A percentile compares a stretch with the other conserved stretches of the same genome.
Evolutionary conservation across 2,888 invertebrate genomes (phyloP).

Genomic region (Euproctis similis): DNA sequence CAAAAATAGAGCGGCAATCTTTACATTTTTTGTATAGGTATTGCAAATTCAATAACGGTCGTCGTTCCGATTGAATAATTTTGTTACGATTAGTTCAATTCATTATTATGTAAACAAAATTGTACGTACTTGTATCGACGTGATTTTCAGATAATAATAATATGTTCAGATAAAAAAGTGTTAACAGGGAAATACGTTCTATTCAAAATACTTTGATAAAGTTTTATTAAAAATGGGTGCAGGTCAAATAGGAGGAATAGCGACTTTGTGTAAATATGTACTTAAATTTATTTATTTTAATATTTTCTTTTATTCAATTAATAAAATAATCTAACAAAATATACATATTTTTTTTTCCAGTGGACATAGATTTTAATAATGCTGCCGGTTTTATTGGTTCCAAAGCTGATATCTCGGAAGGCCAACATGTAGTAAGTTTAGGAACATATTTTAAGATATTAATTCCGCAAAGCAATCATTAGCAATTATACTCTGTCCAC

Average conservation of each 20-base stretch:
- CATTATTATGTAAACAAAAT: conserved; percentile 1
- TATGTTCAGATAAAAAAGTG: too few species aligned
- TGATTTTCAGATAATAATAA: too few species aligned
- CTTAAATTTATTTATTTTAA: background rate
- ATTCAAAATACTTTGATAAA: background rate
- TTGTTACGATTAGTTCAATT: conserved; percentile 14
- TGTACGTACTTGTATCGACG: too few species aligned
- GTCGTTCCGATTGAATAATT: conserved; percentile 8
- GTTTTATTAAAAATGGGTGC: conserved; percentile 49
- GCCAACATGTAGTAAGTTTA: conserved; percentile 47
- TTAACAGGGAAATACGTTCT: background rate
- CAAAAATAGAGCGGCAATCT: too few species aligned
- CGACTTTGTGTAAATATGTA: conserved; percentile 33
- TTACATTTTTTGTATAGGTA: too few species aligned
- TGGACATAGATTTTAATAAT: conserved; percentile 59
- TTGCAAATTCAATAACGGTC: too few species aligned
- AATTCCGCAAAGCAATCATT: too few species aligned
- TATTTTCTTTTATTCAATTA: background rate
- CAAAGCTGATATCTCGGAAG: conserved; percentile 38
- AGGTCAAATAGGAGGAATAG: conserved; percentile 47
- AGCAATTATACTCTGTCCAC: too few species aligned
- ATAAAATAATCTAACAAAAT: too few species aligned
- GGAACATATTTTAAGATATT: background rate
- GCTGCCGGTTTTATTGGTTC: conserved; percentile 48
- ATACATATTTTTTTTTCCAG: conserved; percentile 32